Conservation (phyloP, 2,113 vertebrate genomes). For the Dinomys branickii region DNA sequence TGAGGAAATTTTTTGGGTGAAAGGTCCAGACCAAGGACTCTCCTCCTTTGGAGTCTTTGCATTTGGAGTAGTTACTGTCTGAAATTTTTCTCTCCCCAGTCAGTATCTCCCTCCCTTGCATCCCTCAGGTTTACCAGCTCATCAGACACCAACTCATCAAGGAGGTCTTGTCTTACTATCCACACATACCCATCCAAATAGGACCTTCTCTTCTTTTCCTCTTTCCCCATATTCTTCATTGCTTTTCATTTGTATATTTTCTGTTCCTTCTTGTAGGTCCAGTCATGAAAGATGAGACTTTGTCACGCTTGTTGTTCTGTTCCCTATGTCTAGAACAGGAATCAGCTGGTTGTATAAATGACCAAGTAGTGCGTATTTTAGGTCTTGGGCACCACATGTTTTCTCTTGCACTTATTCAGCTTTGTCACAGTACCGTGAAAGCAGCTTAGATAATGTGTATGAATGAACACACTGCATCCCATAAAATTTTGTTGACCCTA, state of each 20-base stretch:
- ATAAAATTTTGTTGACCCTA: not conserved
- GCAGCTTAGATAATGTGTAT: fast-evolving
- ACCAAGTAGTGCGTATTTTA: not conserved
- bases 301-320: not conserved
- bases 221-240: not conserved
- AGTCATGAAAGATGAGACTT: not conserved
- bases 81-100: not conserved
- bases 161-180: not conserved
- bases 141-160: not conserved
- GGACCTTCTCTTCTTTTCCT: not conserved
- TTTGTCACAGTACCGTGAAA: not conserved
- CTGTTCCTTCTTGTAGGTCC: not conserved
- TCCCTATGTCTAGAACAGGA: not conserved
- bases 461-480: not conserved
- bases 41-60: not conserved
- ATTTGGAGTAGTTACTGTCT: not conserved
- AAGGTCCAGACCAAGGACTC: not conserved
- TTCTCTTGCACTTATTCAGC: not conserved
- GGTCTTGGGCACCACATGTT: not conserved
- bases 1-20: not conserved
- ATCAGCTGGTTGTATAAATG: not conserved
- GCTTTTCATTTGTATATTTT: not conserved
- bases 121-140: not conserved
- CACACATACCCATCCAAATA: fast-evolving
- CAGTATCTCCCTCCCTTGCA: not conserved